Evolutionary conservation across 2,113 vertebrate species (phyloP), one percentile per base, ranked within the genome.

Genomic region (Pedetes capensis): DNA sequence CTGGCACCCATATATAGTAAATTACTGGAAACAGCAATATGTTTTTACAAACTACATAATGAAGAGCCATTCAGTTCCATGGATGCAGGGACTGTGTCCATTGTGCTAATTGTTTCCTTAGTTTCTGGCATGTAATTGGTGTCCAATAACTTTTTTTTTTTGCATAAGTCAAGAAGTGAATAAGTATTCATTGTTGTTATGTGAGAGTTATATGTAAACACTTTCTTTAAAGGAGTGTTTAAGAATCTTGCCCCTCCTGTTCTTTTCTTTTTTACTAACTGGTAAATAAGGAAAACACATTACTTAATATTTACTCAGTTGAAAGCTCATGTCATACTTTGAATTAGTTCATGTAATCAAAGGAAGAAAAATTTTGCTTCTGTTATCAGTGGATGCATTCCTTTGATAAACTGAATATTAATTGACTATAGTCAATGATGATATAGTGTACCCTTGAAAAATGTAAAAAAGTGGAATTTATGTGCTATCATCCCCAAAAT

Each of bases 271-370:
- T 44, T 42, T 10, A 22, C 57, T 84, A 88, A 74, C 57, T 57
- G 4, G 51, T 72, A 76, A 86, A 61, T 86, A 78, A 95, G 29
- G 32, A 44, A 91, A 59, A 42, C 10, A 61, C 22, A 81, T 57
- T 17, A 83, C 44, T 80, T 95, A 91, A 53, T 93, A n/a, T 68
- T 90, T 87, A 78, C 49, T 95, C 74, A 88, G 25, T 47, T 89
- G 63, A 63, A 93, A 88, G 64, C 12, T 22, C 32, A 9, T 32
- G 2, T 85, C 79, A 64, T 1, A 72, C 3, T 92, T 92, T 69
- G 11, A 95, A 93, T 91, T 94, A 91, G 88, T 83, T 91, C 39
- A 64, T 59, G 0, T 79, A 39, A 64, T 81, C 18, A 42, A 71
- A 71, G 42, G 57, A 61, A 63, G 49, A 22, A 71, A 75, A 72